Conservation (phyloP, 2,113 vertebrate genomes). For the Crocuta crocuta region DNA sequence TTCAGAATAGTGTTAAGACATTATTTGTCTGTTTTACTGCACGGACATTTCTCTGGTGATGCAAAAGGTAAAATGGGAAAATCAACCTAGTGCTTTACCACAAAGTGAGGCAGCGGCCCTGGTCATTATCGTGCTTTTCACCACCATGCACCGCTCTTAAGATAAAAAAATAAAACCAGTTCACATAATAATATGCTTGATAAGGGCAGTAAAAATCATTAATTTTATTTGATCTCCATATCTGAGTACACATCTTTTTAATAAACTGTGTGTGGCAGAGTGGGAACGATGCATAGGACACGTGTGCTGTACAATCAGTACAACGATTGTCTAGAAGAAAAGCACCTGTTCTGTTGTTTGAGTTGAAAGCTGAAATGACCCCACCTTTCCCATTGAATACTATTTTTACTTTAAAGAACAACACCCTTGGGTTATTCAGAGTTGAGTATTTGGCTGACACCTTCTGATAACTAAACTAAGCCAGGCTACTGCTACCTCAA, state of each 20-base stretch:
- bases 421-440: not conserved
- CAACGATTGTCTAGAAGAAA: not conserved
- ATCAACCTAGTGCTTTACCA: not conserved
- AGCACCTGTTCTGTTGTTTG: not conserved
- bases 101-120: not conserved
- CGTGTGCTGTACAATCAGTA: not conserved
- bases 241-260: not conserved
- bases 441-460: not conserved
- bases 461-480: not conserved
- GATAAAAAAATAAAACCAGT: not conserved
- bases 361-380: not conserved
- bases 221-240: not conserved
- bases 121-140: not conserved
- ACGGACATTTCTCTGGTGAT: not conserved
- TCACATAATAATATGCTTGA: not conserved
- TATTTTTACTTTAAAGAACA: not conserved
- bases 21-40: not conserved
- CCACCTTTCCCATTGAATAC: not conserved
- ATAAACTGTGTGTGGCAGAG: not conserved
- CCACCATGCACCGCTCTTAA: not conserved
- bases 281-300: not conserved
- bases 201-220: not conserved
- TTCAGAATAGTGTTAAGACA: not conserved
- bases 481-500: not conserved
- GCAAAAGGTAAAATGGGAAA: not conserved